Evolutionary conservation across 1,140 invertebrate species (phyloP).

Genomic region (Leptinotarsa defecta): DNA sequence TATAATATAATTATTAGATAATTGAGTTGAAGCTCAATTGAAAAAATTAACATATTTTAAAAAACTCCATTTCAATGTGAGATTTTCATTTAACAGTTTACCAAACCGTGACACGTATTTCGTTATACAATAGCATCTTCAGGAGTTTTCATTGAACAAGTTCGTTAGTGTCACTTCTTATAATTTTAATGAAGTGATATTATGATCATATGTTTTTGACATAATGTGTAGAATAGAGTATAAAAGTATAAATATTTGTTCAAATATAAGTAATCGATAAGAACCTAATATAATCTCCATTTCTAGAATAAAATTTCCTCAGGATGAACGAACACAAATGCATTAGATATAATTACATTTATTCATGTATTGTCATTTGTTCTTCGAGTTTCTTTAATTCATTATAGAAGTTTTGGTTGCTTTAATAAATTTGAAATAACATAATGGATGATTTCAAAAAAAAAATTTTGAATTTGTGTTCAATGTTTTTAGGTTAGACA

Average conservation of each 20-base stretch:
- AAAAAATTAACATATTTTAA: too few relatives aligned
- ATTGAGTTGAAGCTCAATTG: too few relatives aligned
- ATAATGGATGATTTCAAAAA: not conserved
- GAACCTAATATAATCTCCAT: constrained; percentile 27
- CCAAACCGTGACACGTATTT: too few relatives aligned
- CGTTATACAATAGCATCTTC: too few relatives aligned
- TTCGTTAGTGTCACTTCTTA: too few relatives aligned
- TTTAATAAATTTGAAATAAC: not conserved
- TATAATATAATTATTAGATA: too few relatives aligned
- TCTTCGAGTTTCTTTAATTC: not conserved
- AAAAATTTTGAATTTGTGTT: not conserved
- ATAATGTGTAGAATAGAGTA: constrained; percentile 26
- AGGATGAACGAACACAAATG: constrained; percentile 23
- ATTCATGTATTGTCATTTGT: not conserved
- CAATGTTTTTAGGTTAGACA: constrained; percentile 23
- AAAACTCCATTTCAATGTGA: too few relatives aligned
- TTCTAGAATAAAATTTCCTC: constrained; percentile 31
- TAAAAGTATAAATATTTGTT: constrained; percentile 13
- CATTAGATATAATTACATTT: constrained; percentile 13
- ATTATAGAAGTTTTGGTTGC: not conserved
- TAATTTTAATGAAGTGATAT: not conserved
- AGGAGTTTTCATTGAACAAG: too few relatives aligned
- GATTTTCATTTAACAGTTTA: too few relatives aligned
- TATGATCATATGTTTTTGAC: constrained; percentile 11
- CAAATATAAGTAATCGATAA: constrained; percentile 9